These are phyloP conservation scores for Hyposoter didymator DNA, from an alignment of 2,888 invertebrate genomes.

Conservation along the genomic window DNA sequence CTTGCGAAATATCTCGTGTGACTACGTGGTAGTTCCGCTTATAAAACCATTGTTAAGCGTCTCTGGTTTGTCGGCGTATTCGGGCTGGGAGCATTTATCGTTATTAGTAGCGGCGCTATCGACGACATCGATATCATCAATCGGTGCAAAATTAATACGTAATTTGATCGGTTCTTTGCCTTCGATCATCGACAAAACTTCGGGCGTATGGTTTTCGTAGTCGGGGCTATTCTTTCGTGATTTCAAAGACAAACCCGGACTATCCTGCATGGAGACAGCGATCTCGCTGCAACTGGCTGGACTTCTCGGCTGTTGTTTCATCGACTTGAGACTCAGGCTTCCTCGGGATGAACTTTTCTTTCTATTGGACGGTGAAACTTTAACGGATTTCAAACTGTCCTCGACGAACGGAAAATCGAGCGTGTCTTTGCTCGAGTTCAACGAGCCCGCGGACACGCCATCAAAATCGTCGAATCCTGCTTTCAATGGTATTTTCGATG, in stretches of 20 bases:
- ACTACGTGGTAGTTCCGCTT: constrained; percentile 80
- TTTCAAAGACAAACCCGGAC: constrained; percentile 53
- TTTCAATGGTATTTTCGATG: constrained; percentile 79
- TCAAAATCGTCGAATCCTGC: constrained; percentile 83
- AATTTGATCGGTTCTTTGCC: constrained; percentile 72
- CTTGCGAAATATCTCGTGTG: constrained; percentile 26
- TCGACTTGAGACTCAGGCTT: constrained; percentile 77
- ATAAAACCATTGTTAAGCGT: constrained; percentile 82
- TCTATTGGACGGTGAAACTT: constrained; percentile 78
- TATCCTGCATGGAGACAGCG: constrained; percentile 44
- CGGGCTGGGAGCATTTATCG: constrained; percentile 66
- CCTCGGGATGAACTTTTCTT: constrained; percentile 76
- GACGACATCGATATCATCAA: constrained; percentile 75
- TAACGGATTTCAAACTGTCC: constrained; percentile 79
- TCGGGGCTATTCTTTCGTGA: constrained; percentile 75
- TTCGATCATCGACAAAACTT: constrained; percentile 72
- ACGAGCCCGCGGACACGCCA: constrained; percentile 79
- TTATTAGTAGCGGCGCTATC: constrained; percentile 70
- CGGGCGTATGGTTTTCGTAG: constrained; percentile 81
- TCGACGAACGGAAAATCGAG: constrained; percentile 81
- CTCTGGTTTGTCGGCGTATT: constrained; percentile 76
- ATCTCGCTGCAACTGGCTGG: constrained; percentile 73
- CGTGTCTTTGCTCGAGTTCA: constrained; percentile 80
- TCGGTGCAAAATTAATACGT: constrained; percentile 76
- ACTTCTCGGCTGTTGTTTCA: constrained; percentile 76